These are phyloP conservation scores for Sphaerolaimus hirsutus DNA, from an alignment of 2,888 invertebrate species.

Conservation along the genomic window DNA sequence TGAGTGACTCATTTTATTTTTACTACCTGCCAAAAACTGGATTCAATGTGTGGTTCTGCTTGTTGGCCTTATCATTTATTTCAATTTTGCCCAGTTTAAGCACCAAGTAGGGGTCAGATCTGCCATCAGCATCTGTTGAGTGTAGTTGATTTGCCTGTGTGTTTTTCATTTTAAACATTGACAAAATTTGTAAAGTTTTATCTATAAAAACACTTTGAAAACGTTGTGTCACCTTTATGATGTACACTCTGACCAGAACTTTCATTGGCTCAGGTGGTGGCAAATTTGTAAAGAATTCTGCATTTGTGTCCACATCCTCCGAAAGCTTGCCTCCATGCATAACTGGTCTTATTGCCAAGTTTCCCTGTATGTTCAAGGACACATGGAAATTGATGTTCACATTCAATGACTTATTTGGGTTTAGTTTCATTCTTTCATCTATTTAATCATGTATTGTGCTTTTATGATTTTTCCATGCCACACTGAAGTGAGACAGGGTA, in stretches of 20 bases:
- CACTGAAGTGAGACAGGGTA: too few relatives aligned
- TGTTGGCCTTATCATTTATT: slow-evolving; percentile 62
- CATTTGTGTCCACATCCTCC: too few relatives aligned
- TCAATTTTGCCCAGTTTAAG: slow-evolving; percentile 53
- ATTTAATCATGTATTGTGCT: too few relatives aligned
- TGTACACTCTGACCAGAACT: not conserved
- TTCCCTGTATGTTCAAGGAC: too few relatives aligned
- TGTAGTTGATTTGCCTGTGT: not conserved
- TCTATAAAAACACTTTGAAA: not conserved
- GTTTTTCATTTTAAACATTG: too few relatives aligned
- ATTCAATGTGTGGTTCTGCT: slow-evolving; percentile 67
- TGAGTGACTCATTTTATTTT: not conserved
- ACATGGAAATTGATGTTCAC: too few relatives aligned
- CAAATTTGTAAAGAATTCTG: too few relatives aligned
- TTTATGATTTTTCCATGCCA: too few relatives aligned
- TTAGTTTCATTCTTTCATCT: too few relatives aligned
- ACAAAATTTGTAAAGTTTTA: not conserved
- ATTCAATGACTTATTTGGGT: too few relatives aligned
- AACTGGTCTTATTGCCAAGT: too few relatives aligned
- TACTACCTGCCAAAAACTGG: slow-evolving; percentile 49
- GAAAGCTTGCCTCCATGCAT: too few relatives aligned
- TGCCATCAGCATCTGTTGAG: not conserved
- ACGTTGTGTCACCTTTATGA: not conserved
- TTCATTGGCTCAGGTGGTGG: not conserved
- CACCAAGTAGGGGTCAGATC: slow-evolving; percentile 58